A percentile compares a stretch with the other conserved stretches of the same genome.
These are phyloP conservation scores for Melanogrammus aeglefinus DNA, from an alignment of 2,797 vertebrate genomes.

Conservation along the genomic window DNA sequence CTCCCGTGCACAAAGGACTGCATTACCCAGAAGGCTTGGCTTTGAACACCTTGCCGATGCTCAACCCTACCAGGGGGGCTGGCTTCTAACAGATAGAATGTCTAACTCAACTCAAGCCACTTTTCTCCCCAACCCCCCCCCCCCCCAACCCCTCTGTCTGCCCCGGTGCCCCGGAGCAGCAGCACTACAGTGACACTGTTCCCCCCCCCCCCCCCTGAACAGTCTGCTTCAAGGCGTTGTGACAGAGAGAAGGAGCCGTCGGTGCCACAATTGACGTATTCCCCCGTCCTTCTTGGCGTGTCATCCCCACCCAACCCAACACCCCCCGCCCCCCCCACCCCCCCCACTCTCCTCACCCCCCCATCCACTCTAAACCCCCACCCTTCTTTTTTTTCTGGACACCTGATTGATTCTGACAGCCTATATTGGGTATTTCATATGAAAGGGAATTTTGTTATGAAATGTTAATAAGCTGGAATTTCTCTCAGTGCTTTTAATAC, in stretches of 20 bases:
- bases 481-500: slow-evolving; percentile 88
- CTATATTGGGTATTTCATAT: slow-evolving; percentile 93
- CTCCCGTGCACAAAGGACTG: slow-evolving; percentile 52
- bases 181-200: slow-evolving; percentile 54
- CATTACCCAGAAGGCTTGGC: slow-evolving; percentile 68
- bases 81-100: slow-evolving; percentile 69
- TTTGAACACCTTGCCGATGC: slow-evolving; percentile 69
- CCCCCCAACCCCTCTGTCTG: slow-evolving; percentile 36
- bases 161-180: slow-evolving; percentile 57
- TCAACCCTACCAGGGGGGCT: slow-evolving; percentile 54
- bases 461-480: slow-evolving; percentile 94
- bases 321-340: slow-evolving; percentile 55
- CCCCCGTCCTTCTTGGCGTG: slow-evolving; percentile 75
- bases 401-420: slow-evolving; percentile 90
- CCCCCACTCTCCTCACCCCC: slow-evolving; percentile 19
- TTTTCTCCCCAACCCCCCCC: slow-evolving; percentile 25
- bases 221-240: slow-evolving; percentile 68
- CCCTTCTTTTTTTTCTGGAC: slow-evolving; percentile 65
- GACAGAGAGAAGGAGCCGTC: slow-evolving; percentile 78
- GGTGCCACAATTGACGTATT: slow-evolving; percentile 76
- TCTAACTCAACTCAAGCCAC: slow-evolving; percentile 45
- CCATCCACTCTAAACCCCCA: not conserved
- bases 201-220: slow-evolving; percentile 62
- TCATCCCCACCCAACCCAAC: too few species aligned
- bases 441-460: slow-evolving; percentile 91